Conservation (phyloP, 1,140 invertebrate species). For the Drosophila punjabiensis region DNA sequence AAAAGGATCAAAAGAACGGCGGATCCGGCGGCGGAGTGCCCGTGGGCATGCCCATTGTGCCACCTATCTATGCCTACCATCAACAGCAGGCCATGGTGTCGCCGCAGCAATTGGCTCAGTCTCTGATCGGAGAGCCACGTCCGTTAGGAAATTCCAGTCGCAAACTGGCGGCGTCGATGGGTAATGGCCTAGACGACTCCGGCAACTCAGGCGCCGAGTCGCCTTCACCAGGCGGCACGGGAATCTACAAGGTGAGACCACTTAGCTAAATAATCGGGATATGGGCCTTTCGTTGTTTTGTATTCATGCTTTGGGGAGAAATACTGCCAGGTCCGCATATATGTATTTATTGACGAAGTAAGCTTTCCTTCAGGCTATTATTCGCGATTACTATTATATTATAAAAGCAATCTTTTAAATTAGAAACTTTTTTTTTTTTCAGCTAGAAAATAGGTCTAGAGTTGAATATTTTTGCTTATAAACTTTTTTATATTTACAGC, state of each 20-base stretch:
- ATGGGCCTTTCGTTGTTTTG: neutral
- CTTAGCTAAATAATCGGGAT: too few species aligned
- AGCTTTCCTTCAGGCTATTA: neutral
- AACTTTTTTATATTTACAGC: constrained; percentile 84
- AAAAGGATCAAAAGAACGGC: constrained; percentile 86
- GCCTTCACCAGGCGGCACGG: constrained; percentile 91
- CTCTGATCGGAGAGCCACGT: constrained; percentile 73
- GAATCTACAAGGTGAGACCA: constrained; percentile 88
- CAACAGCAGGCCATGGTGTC: constrained; percentile 69
- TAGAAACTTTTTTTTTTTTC: neutral
- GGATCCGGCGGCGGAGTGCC: constrained; percentile 81
- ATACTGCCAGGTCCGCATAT: neutral
- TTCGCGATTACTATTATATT: neutral
- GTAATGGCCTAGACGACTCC: constrained; percentile 87
- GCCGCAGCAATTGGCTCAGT: constrained; percentile 70
- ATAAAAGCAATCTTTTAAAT: neutral
- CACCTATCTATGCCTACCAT: constrained; percentile 80
- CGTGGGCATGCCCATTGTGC: constrained; percentile 82
- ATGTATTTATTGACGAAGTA: neutral
- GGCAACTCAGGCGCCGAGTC: constrained; percentile 90
- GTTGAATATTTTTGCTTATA: neutral
- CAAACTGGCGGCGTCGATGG: constrained; percentile 86
- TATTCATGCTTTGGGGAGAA: neutral
- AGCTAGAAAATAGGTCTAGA: neutral
- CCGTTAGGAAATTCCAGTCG: constrained; percentile 85